These are phyloP conservation scores for Diphyllodes magnificus DNA, from an alignment of 2,113 vertebrate species.

Conservation along the genomic window DNA sequence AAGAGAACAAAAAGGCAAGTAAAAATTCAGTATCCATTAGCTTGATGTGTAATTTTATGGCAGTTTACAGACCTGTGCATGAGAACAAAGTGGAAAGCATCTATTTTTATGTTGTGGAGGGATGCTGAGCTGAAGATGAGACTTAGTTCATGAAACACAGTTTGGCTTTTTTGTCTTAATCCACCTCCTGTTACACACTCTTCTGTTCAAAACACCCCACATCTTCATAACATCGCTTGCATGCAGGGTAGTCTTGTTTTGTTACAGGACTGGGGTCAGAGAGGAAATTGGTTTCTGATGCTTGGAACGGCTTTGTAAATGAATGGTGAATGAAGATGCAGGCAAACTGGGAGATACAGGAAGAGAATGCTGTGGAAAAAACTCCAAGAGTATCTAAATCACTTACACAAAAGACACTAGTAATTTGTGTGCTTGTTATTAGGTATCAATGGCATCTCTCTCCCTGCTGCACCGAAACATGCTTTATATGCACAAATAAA, in stretches of 20 bases:
- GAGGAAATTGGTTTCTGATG: conserved; percentile 61
- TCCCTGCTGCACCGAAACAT: not conserved
- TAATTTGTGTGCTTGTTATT: conserved; percentile 20
- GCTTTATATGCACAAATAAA: not conserved
- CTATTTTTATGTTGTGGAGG: not conserved
- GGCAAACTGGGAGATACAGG: not conserved
- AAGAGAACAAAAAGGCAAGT: not conserved
- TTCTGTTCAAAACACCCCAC: not conserved
- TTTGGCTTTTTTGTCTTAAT: not conserved
- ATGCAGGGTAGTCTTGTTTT: not conserved
- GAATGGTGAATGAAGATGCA: conserved; percentile 41
- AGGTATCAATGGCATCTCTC: not conserved
- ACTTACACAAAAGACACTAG: conserved; percentile 10
- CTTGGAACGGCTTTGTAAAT: conserved; percentile 36
- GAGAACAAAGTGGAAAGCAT: not conserved
- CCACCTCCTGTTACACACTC: not conserved
- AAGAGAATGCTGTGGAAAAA: not conserved
- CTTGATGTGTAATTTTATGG: not conserved
- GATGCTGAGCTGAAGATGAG: not conserved
- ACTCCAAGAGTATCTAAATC: not conserved
- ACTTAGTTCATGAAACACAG: not conserved
- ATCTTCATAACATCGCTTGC: not conserved
- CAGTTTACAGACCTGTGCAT: not conserved
- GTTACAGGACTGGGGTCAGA: not conserved
- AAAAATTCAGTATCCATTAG: not conserved